Conservation (phyloP, 2,797 vertebrate genomes). For the Toxotes lorentzi region DNA sequence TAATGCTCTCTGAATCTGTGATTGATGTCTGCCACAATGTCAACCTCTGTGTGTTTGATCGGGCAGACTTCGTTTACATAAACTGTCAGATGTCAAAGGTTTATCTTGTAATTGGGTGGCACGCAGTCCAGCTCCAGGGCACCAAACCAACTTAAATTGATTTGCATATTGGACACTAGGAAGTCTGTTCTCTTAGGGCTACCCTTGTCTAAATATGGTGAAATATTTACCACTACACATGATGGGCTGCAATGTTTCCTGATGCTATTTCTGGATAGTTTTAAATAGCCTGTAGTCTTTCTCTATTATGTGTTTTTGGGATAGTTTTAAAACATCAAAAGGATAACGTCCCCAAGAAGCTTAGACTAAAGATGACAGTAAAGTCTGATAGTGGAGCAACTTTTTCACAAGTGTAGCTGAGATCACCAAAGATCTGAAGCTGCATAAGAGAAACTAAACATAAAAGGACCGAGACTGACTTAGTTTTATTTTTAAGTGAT, state of each 20-base stretch:
- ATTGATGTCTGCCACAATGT: slow-evolving; percentile 4
- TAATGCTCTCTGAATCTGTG: slow-evolving; percentile 16
- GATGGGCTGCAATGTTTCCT: slow-evolving; percentile 31
- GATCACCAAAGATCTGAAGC: neutral
- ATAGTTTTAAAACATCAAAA: slow-evolving; percentile 7
- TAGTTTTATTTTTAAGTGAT: neutral
- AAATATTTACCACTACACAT: slow-evolving; percentile 36
- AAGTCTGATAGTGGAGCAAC: neutral
- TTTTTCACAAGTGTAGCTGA: neutral
- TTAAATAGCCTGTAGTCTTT: slow-evolving; percentile 32
- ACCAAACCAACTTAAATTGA: slow-evolving; percentile 42
- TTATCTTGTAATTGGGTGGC: slow-evolving; percentile 51
- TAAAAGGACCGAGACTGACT: neutral
- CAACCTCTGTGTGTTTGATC: slow-evolving; percentile 46
- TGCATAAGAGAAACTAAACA: neutral
- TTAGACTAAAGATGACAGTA: neutral
- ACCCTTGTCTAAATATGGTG: slow-evolving; percentile 49
- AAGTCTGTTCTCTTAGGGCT: slow-evolving; percentile 56
- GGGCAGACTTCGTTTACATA: slow-evolving; percentile 56
- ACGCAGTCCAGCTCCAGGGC: slow-evolving; percentile 45
- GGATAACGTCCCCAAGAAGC: neutral
- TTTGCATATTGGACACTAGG: slow-evolving; percentile 66
- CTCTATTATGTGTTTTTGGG: neutral
- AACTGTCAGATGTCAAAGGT: slow-evolving; percentile 55
- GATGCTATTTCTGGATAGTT: slow-evolving; percentile 31